phyloP scores from a whole-genome alignment of 2,113 vertebrate genomes.

The Anoura caudifer region DNA sequence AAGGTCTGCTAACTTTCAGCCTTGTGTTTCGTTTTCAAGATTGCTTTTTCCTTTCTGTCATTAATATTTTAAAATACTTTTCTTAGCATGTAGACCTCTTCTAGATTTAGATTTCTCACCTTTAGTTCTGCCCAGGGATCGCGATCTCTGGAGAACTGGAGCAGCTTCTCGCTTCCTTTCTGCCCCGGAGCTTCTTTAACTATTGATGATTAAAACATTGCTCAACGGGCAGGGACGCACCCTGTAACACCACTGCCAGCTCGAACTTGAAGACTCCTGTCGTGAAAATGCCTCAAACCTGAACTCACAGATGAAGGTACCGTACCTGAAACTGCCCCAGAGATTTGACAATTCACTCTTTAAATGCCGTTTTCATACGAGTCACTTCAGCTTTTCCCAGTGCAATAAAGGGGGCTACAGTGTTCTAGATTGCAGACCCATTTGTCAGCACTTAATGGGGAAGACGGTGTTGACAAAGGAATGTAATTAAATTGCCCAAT shows the following conservation, averaged over 20 bases:
- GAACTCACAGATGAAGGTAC: neutral
- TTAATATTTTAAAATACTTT: conserved; percentile 13
- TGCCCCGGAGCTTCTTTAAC: neutral
- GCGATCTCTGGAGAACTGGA: neutral
- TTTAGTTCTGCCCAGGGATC: neutral
- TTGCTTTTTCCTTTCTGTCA: neutral
- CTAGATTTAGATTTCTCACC: neutral
- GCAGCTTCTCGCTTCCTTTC: neutral
- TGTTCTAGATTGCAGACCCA: neutral
- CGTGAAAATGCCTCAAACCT: neutral
- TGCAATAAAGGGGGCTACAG: neutral
- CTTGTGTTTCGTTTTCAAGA: neutral
- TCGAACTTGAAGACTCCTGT: neutral
- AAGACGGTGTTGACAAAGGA: neutral
- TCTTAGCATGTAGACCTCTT: neutral
- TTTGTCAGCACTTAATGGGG: neutral
- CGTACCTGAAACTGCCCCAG: neutral
- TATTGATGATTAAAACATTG: conserved; percentile 3
- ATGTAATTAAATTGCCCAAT: neutral
- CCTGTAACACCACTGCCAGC: neutral
- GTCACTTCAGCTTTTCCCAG: neutral
- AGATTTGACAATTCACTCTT: neutral
- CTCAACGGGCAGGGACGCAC: neutral
- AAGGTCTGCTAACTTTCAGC: neutral
- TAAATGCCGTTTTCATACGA: neutral